Evolutionary conservation across 2,113 vertebrate species (phyloP), one percentile per base, ranked within the genome.

Genomic region (Phylloscopus whistleri): DNA sequence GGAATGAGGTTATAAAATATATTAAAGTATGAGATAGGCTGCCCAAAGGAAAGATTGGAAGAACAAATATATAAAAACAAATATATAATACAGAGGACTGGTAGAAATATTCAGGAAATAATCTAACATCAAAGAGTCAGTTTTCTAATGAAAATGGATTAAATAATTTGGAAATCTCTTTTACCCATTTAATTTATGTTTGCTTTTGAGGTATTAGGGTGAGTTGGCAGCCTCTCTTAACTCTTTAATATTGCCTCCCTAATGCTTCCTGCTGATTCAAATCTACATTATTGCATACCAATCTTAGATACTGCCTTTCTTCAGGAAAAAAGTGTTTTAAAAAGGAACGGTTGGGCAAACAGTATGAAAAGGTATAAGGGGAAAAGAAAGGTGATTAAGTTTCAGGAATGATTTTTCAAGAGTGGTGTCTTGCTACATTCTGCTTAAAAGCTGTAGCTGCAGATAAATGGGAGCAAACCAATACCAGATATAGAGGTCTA

Each of bases 71-170:
- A 5, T 74, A 52, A 83, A 76, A 87, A 82, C 58, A 93, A 90
- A 74, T 84, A 56, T 39, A 6, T 85, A 62, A 56, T 67, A 44
- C 28, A 7, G 66, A 66, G 48, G 59, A 52, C 39, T 44, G 4
- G 51, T 83, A 62, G 80, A 94, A 94, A 59, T 49, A 80, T n/a
- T 83, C 39, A 66, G 84, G 79, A 94, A 89, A 82, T 93, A 95
- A 44, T 84, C 53, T 76, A 66, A 66, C 84, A 77, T 94, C 84
- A 87, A 74, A 94, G 81, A 87, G 49, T 76, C 62, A 51, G 16
- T 51, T 85, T 95, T 93, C 55, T 89, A 94, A 55, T 83, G 84
- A 93, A 93, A 91, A 70, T 41, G 89, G 48, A 70, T 77, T 58
- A 52, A 89, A 90, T 73, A 90, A 83, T 83, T 95, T 83, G 67